Evolutionary conservation across 2,888 invertebrate genomes (phyloP), one percentile per base, ranked within the genome.

Genomic region (Temnothorax ravouxi): DNA sequence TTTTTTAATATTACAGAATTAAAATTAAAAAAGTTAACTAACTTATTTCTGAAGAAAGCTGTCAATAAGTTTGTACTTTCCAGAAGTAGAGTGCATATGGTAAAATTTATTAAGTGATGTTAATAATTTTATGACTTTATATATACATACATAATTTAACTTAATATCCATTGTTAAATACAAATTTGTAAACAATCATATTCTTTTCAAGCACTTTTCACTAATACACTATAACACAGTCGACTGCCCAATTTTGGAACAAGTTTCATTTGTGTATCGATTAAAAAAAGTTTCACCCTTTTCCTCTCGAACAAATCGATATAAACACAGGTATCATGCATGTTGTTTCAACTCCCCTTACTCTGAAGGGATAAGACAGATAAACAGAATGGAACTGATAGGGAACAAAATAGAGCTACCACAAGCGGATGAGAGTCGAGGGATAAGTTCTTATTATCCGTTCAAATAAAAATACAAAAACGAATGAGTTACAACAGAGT

Each of bases 251-350:
- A 34, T 74, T 74, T 61, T 8, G n/a, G 9, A 50, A 75, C 15
- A 38, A 75, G 21, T 41, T 76, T 76, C 38, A 75, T 59, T 34
- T n/a, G 21, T 75, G 6, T 52, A 75, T 61, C 21, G 61, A 75
- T 74, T 59, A 47, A 11, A 75, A 25, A 61, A 61, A 61, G 47
- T 75, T 75, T 61, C 29, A 66, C 41, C 29, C 54, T 77, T 64
- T 61, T 38, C 8, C 25, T 66, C 6, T 54, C 15, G n/a, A 13
- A 64, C 6, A 11, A 50, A 41, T 66, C 66, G 9, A 77, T 77
- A 25, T n/a, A 66, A 54, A 21, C 38, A 6, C 50, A 47, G 6
- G 1, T 13, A 41, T 64, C 25, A 59, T 6, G 9, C 25, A 59
- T 6, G 9, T n/a, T 41, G 18, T 6, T 6, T 52, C 18, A 52